Conservation (phyloP, 2,113 vertebrate species). For the Grallaria varia region DNA sequence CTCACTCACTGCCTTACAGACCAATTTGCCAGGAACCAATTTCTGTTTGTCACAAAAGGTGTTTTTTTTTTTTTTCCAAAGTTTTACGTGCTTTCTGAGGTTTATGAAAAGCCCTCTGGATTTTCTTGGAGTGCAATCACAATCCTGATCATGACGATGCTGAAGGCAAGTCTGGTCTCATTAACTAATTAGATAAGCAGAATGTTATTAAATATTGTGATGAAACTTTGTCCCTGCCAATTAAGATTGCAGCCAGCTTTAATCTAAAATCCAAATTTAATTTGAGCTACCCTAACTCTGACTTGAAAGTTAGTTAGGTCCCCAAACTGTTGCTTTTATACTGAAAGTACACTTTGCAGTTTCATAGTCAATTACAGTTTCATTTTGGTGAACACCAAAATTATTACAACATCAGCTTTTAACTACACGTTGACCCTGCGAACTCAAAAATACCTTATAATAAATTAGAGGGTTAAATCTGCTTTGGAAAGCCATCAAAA, state of each 20-base stretch:
- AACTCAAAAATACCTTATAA: not conserved
- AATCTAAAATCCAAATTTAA: conserved; percentile 7
- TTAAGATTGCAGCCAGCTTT: not conserved
- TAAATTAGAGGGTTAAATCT: not conserved
- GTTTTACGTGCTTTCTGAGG: not conserved
- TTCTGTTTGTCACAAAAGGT: not conserved
- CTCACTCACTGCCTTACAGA: not conserved
- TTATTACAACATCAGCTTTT: not conserved
- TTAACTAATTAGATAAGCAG: not conserved
- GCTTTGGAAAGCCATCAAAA: not conserved
- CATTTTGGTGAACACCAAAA: not conserved
- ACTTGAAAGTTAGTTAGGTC: not conserved
- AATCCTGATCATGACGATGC: not conserved
- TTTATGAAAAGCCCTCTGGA: not conserved
- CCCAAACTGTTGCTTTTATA: not conserved
- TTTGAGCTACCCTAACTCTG: not conserved
- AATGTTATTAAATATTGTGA: not conserved
- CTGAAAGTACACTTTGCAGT: not conserved
- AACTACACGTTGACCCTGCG: not conserved
- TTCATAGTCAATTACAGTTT: not conserved
- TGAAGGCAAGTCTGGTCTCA: not conserved
- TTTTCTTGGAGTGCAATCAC: not conserved
- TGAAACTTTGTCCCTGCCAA: not conserved
- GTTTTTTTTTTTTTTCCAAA: not conserved
- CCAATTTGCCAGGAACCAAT: not conserved